Conservation (phyloP, 1,140 invertebrate genomes). For the Pomacea maculata region DNA sequence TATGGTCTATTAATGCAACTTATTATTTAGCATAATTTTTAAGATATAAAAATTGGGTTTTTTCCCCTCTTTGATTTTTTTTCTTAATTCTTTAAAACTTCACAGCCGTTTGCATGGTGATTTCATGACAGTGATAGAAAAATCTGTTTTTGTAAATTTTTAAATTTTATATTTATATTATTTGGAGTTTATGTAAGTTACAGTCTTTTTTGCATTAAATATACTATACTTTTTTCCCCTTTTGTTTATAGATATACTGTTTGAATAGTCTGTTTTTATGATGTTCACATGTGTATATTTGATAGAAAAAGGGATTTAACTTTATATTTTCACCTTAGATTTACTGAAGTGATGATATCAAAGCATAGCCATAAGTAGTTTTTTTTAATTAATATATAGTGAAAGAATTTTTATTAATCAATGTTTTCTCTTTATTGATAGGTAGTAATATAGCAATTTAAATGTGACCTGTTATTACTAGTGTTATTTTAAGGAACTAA, state of each 20-base stretch:
- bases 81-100: background rate
- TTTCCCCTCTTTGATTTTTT: background rate
- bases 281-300: background rate
- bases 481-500: background rate
- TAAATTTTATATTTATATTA: background rate
- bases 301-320: background rate
- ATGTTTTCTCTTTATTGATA: background rate
- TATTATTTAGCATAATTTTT: background rate
- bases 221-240: conserved; percentile 83
- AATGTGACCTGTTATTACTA: background rate
- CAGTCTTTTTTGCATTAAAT: conserved; percentile 87
- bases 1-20: background rate
- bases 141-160: background rate
- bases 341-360: no score
- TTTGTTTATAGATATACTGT: conserved; percentile 44
- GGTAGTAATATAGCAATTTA: background rate
- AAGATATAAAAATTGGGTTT: background rate
- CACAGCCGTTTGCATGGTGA: background rate
- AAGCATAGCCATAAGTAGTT: no score
- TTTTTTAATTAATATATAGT: no score
- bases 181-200: conserved; percentile 81
- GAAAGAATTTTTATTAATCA: background rate
- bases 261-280: conserved; percentile 15
- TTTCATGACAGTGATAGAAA: background rate
- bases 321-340: no score